phyloP scores from a whole-genome alignment of 1,140 invertebrate species.

The Paracyclopina nana region DNA sequence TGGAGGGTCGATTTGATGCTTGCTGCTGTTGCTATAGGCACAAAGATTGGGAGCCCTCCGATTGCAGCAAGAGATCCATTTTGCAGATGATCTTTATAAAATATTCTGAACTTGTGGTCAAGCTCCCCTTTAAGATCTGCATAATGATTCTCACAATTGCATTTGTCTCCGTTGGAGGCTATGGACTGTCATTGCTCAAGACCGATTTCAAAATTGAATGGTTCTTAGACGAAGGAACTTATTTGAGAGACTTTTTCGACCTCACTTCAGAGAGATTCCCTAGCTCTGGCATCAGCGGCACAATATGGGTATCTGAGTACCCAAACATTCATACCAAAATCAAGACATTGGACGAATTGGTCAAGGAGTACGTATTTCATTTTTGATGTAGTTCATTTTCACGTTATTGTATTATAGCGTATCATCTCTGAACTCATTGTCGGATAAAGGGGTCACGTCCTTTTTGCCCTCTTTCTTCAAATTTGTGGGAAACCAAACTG shows the following conservation, averaged over 20 bases:
- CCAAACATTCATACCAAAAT: background rate
- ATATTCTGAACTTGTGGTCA: conserved; percentile 9
- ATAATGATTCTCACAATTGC: conserved; percentile 17
- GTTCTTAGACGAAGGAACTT: conserved; percentile 33
- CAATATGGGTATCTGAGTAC: conserved; percentile 30
- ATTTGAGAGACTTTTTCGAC: conserved; percentile 27
- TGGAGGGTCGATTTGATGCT: conserved; percentile 28
- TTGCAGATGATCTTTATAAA: conserved; percentile 16
- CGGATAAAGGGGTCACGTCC: too few species aligned
- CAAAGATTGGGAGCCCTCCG: conserved; percentile 19
- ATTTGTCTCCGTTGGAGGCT: conserved; percentile 22
- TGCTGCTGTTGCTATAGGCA: conserved; percentile 26
- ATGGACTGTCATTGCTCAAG: conserved; percentile 28
- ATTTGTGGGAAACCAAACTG: too few species aligned
- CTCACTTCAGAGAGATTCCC: conserved; percentile 31
- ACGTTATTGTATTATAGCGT: too few species aligned
- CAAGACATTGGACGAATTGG: background rate
- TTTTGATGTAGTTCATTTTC: conserved; percentile 17
- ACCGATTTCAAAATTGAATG: conserved; percentile 34
- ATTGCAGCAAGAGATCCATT: conserved; percentile 19
- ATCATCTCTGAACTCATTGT: too few species aligned
- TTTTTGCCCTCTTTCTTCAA: too few species aligned
- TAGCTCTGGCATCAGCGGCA: conserved; percentile 29
- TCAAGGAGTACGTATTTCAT: conserved; percentile 8
- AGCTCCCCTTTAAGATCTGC: conserved; percentile 9